These are phyloP conservation scores for Panthera uncia DNA, from an alignment of 2,113 vertebrate genomes.

Conservation along the genomic window DNA sequence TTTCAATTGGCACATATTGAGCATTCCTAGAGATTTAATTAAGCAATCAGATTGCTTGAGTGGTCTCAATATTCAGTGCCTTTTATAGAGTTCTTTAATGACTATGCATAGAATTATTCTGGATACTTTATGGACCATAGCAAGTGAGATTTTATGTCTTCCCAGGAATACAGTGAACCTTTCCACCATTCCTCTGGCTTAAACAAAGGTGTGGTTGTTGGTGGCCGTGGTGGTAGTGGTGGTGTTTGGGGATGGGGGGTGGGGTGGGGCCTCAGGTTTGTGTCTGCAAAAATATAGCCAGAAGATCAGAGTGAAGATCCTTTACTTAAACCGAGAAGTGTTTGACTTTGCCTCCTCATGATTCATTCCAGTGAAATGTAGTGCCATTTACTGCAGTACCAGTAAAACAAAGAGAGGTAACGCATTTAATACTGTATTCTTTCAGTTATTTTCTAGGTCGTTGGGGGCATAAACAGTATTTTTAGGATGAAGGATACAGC, in stretches of 20 bases:
- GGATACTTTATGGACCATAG: constrained; percentile 79
- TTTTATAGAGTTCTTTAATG: constrained; percentile 80
- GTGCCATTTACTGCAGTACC: too few relatives aligned
- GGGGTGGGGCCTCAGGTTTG: not conserved
- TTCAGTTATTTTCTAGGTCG: not conserved
- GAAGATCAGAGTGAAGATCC: not conserved
- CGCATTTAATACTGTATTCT: not conserved
- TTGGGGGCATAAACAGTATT: not conserved
- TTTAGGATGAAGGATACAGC: not conserved
- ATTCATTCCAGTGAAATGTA: not conserved
- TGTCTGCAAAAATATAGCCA: not conserved
- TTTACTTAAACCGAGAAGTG: not conserved
- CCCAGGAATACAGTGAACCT: constrained; percentile 42
- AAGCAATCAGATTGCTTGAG: constrained; percentile 79
- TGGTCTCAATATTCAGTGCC: constrained; percentile 76
- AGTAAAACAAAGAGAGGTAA: not conserved
- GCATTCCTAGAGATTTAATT: constrained; percentile 81
- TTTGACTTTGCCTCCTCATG: not conserved
- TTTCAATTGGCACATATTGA: constrained; percentile 76
- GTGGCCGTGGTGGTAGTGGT: not conserved
- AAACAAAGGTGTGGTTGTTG: constrained; percentile 17
- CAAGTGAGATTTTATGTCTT: constrained; percentile 71
- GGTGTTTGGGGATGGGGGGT: not conserved
- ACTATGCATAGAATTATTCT: constrained; percentile 77
- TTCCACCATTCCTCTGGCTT: not conserved